Evolutionary conservation across 2,797 vertebrate species (phyloP), one percentile per base, ranked within the genome.

Genomic region (Hybognathus amarus): DNA sequence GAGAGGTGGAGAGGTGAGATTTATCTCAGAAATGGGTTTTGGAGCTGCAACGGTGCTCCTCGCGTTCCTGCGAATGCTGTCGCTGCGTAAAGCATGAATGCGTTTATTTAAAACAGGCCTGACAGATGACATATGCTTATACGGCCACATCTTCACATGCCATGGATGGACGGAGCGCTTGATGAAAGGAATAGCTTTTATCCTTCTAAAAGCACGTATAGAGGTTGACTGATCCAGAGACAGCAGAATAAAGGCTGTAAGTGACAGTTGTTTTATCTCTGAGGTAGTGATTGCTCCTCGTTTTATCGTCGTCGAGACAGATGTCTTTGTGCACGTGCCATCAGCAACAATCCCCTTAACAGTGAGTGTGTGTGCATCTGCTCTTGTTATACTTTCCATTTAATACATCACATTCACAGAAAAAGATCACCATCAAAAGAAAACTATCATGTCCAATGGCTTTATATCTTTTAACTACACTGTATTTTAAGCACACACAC

Each of bases 1-100:
- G 96, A 93, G 87, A 88, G 88, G 89, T 64, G 38, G 90, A 89
- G 91, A 90, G 91, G 87, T 45, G 87, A 94, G 90, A 93, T 93
- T 92, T 92, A 92, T 94, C 93, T 93, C 89, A 87, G 90, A 91
- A 94, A 94, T 90, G 86, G 89, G 87, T 87, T 87, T 85, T 61
- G 78, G 85, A 67, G 84, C 83, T 83, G 88, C 86, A 78, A 59
- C 64, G 83, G 81, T 85, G 79, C 92, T 89, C 88, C 86, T 88
- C 6, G 69, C 40, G 52, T 67, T 70, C 13, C 74, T 52, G 22
- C 77, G 75, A 71, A 59, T 78, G 71, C 87, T 81, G 82, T 69
- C 82, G 50, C 81, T 85, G 88, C 87, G 83, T 83, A 88, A 86
- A 80, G 87, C 75, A 79, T 68, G 79, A 85, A 77, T 83, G 87